Base-by-base conservation (phyloP, 2,888 invertebrate species). In the Tridacna crocea region DNA sequence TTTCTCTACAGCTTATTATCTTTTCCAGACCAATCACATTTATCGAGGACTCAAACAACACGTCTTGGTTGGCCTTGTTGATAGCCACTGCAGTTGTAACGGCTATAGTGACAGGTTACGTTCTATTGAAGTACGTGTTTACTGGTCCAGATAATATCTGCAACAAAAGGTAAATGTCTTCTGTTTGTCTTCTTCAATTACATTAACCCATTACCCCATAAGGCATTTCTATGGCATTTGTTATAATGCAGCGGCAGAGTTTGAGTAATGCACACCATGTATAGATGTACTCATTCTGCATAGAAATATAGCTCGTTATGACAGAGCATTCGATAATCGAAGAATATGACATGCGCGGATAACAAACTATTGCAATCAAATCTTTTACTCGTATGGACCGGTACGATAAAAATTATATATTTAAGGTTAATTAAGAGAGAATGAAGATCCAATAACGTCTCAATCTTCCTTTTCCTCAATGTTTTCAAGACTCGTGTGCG, bases 21-120 rank as follows among this genome's bases (percentile, higher is more conserved):
- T 36, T 36, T 55, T 66, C 1, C 66, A 70, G 70, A 70, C 13
- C 22, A 22, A 70, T 26, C 6, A 60, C 58, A 0, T 77, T 77
- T 19, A 26, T 77, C n/a, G 77, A 77, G 24, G 77, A 77, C 24
- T 36, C 77, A 10, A 60, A 47, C 36, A 77, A 60, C 47, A 70
- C 68, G 19, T 55, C 60, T 0, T 77, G 77, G 77, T 72, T 77
- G 11, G 61, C 77, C n/a, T 22, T 77, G 3, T 27, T 68, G n/a
- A 48, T 77, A 46, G 70, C 60, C 0, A 15, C 58, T 12, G 60
- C 58, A 6, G 77, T 47, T 0, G 72, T 70, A 3, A 68, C 58
- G 15, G 77, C 77, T 22, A 61, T 60, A 0, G 55, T 77, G 10
- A 70, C 70, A 0, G 46, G 60, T 6, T 77, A 55, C 58, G 77